phyloP scores from a whole-genome alignment of 2,113 vertebrate species.

The Phalacrocorax brasilianus region DNA sequence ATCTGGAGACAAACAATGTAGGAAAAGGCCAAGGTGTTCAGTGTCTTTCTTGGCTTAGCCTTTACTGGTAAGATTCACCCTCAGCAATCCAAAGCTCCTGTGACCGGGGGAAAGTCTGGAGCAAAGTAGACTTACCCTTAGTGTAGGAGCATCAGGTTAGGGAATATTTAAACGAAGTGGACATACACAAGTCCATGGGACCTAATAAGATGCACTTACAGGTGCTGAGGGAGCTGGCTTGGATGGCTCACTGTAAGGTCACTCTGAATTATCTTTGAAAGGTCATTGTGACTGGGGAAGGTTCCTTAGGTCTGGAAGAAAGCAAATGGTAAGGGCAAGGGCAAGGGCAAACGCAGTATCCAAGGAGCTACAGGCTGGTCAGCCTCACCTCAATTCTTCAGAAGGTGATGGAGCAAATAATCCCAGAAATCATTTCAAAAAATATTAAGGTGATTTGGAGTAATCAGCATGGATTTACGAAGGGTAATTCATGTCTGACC shows the following conservation, averaged over 20 bases:
- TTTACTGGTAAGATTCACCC: neutral
- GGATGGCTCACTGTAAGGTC: neutral
- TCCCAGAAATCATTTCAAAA: neutral
- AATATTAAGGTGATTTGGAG: neutral
- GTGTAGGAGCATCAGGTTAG: neutral
- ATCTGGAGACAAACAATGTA: neutral
- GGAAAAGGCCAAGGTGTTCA: neutral
- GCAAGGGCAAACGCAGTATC: neutral
- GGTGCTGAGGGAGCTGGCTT: neutral
- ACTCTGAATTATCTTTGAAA: neutral
- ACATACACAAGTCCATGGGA: neutral
- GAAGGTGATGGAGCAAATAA: neutral
- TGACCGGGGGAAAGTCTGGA: neutral
- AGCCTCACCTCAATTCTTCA: neutral
- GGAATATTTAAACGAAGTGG: neutral
- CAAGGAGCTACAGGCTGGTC: neutral
- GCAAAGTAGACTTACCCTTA: neutral
- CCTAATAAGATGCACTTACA: neutral
- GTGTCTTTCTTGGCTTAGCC: neutral
- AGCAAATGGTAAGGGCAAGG: neutral
- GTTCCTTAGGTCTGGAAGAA: neutral
- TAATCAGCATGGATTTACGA: neutral
- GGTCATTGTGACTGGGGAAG: neutral
- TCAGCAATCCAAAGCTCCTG: neutral
- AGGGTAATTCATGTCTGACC: neutral